Evolutionary conservation across 2,797 vertebrate species (phyloP).

Genomic region (Sarcoramphus papa): DNA sequence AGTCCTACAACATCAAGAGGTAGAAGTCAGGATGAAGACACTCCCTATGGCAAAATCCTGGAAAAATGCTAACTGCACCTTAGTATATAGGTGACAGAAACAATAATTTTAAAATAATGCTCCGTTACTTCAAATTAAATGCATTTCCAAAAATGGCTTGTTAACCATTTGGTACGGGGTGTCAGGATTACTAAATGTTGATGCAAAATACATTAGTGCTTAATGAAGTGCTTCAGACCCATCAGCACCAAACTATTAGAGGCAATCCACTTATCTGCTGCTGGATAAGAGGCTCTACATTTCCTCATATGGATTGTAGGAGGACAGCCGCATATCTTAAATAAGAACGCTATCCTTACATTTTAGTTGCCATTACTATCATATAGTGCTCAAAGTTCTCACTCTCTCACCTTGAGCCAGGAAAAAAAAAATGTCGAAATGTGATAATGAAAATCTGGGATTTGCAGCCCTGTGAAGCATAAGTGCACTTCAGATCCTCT

Average conservation of each 20-base stretch:
- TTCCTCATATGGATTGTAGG: not conserved
- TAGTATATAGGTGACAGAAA: not conserved
- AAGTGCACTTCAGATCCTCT: constrained; percentile 30
- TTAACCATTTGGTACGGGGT: not conserved
- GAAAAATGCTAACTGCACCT: not conserved
- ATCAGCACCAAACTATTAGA: constrained; percentile 33
- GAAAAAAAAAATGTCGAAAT: constrained; percentile 46
- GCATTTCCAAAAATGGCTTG: not conserved
- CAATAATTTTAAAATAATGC: not conserved
- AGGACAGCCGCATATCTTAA: not conserved
- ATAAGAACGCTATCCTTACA: not conserved
- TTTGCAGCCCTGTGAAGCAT: constrained; percentile 23
- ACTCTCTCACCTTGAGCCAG: constrained; percentile 25
- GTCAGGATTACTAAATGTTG: constrained; percentile 3
- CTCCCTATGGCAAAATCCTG: not conserved
- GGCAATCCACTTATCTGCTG: constrained; percentile 1
- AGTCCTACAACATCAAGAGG: not conserved
- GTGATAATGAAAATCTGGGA: constrained; percentile 34
- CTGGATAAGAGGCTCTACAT: not conserved
- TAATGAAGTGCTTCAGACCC: constrained; percentile 31
- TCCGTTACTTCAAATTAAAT: not conserved
- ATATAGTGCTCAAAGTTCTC: constrained; percentile 25
- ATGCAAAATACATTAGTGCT: constrained; percentile 16
- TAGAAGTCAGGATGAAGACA: not conserved
- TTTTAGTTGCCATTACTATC: constrained; percentile 12